A percentile compares a stretch with the other conserved stretches of the same genome.
Conservation (phyloP, 2,888 invertebrate genomes). For the Xiphydria camelus region DNA sequence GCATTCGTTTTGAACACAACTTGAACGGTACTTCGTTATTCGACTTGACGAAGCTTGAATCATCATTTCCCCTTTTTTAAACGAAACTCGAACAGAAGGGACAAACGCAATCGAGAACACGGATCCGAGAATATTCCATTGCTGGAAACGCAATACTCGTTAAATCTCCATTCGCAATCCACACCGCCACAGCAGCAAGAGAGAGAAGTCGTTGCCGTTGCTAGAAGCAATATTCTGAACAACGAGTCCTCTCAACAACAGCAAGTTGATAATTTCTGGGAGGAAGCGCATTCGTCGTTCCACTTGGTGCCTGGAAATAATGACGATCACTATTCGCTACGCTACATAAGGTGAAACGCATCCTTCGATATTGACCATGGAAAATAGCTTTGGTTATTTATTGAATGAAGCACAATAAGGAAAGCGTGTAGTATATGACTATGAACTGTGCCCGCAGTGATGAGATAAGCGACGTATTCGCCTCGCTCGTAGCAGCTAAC, state of each 20-base stretch:
- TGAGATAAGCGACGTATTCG: conserved; percentile 42
- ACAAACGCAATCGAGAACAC: conserved; percentile 49
- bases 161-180: conserved; percentile 43
- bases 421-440: neutral
- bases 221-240: conserved; percentile 40
- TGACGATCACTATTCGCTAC: conserved; percentile 36
- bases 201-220: conserved; percentile 25
- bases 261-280: conserved; percentile 46
- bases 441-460: conserved; percentile 29
- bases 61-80: too few relatives aligned
- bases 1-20: too few relatives aligned
- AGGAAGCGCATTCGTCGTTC: conserved; percentile 41
- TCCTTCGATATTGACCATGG: too few relatives aligned
- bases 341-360: conserved; percentile 34
- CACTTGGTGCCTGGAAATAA: conserved; percentile 27
- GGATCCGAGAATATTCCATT: conserved; percentile 39
- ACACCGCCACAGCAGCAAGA: conserved; percentile 37
- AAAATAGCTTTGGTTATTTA: too few relatives aligned
- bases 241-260: conserved; percentile 38
- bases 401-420: too few relatives aligned
- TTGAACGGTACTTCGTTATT: too few relatives aligned
- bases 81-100: too few relatives aligned
- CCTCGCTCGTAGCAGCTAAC: conserved; percentile 39
- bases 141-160: conserved; percentile 44
- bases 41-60: too few relatives aligned